Evolutionary conservation across 1,140 invertebrate genomes (phyloP).

Genomic region (Drepana arcuata): DNA sequence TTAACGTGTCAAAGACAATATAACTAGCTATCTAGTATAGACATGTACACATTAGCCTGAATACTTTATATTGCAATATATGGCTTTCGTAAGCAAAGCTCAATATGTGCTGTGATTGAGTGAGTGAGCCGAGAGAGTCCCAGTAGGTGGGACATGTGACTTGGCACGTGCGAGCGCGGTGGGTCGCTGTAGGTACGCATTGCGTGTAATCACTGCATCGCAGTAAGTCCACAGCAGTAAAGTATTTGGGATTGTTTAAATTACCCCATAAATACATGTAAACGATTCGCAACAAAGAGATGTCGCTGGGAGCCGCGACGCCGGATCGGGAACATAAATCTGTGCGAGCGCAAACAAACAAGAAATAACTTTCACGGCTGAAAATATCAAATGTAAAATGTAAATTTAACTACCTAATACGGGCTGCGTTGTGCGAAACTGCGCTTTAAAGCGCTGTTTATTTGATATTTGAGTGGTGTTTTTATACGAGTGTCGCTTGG

Average conservation of each 20-base stretch:
- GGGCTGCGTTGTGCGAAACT: constrained; percentile 35
- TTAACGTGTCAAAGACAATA: no score
- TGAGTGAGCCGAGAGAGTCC: no score
- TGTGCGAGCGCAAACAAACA: constrained; percentile 29
- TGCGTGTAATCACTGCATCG: constrained; percentile 16
- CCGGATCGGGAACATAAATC: constrained; percentile 43
- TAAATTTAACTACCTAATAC: constrained; percentile 69
- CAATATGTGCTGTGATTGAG: no score
- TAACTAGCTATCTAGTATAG: no score
- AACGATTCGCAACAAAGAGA: constrained; percentile 45
- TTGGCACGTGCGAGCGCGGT: no score
- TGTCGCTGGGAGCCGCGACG: constrained; percentile 22
- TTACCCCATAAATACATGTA: constrained; percentile 56
- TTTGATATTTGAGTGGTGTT: constrained; percentile 61
- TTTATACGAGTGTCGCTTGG: constrained; percentile 47
- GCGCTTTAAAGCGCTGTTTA: constrained; percentile 58
- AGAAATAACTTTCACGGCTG: constrained; percentile 53
- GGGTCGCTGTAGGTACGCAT: no score
- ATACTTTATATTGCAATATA: no score
- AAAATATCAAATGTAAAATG: constrained; percentile 62
- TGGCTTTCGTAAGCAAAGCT: no score
- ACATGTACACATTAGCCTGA: no score
- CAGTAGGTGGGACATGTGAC: no score
- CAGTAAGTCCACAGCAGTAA: constrained; percentile 20
- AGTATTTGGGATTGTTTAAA: constrained; percentile 44